Percentiles rank a stretch among this genome's conserved stretches.
Conservation (phyloP, 2,797 vertebrate genomes). For the Leucoraja ocellata region DNA sequence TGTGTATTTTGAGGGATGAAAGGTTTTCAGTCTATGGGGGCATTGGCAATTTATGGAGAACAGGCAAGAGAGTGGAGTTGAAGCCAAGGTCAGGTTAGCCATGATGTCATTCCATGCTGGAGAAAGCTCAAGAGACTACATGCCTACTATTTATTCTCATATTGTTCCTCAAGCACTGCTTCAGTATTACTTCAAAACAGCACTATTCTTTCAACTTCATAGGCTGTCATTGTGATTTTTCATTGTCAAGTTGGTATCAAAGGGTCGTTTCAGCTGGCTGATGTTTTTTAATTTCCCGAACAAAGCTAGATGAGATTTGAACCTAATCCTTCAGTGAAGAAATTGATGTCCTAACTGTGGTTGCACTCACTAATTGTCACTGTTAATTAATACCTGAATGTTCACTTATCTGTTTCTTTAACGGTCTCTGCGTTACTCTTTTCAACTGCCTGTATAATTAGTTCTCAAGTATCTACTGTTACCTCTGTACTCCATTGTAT, state of each 20-base stretch:
- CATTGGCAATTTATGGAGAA: too few relatives aligned
- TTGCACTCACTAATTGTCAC: not conserved
- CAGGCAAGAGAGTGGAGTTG: too few relatives aligned
- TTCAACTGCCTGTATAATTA: not conserved
- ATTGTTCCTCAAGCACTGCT: not conserved
- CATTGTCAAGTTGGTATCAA: not conserved
- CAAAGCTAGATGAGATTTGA: not conserved
- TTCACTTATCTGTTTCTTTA: not conserved
- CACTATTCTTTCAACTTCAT: not conserved
- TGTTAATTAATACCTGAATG: not conserved
- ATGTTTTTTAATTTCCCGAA: too few relatives aligned
- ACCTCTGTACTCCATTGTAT: not conserved
- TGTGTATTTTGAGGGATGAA: too few relatives aligned
- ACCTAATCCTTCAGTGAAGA: not conserved
- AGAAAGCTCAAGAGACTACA: too few relatives aligned
- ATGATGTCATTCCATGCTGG: too few relatives aligned
- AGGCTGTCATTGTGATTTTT: not conserved
- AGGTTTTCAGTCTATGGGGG: too few relatives aligned
- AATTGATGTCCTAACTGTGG: not conserved
- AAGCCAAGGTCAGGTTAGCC: too few relatives aligned
- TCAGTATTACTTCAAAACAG: not conserved
- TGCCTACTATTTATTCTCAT: too few relatives aligned
- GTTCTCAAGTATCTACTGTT: not conserved
- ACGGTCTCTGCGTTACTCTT: not conserved
- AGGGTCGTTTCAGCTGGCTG: not conserved